Evolutionary conservation across 2,888 invertebrate genomes (phyloP).

Genomic region (Nephrotoma appendiculata): DNA sequence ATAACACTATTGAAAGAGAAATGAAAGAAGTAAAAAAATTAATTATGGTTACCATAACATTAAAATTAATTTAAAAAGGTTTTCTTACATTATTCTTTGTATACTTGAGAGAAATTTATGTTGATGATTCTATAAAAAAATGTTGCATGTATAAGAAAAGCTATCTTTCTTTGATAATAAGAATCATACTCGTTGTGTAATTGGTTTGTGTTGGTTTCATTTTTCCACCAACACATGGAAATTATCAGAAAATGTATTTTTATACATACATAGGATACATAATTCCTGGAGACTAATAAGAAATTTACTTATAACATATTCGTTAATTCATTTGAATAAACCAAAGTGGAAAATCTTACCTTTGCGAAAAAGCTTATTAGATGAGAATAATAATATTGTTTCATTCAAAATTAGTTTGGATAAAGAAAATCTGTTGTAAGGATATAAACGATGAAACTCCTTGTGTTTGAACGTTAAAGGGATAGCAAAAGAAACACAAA

Average conservation of each 20-base stretch:
- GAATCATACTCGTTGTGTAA: background rate
- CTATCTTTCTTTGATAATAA: background rate
- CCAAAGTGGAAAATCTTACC: too few relatives aligned
- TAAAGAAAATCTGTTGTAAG: background rate
- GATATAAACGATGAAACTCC: background rate
- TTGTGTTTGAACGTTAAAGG: background rate
- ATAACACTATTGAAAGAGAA: background rate
- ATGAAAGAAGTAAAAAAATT: background rate
- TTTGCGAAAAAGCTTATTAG: background rate
- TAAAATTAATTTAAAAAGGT: background rate
- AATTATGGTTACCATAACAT: background rate
- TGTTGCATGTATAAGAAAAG: background rate
- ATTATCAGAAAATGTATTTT: too few relatives aligned
- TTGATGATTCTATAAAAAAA: background rate
- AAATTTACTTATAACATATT: background rate
- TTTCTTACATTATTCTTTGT: background rate
- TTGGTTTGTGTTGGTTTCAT: background rate
- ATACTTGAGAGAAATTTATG: background rate
- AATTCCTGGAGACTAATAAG: background rate
- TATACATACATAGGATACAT: background rate
- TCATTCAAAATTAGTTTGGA: background rate
- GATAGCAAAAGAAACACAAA: background rate
- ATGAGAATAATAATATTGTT: background rate
- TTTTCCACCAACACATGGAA: background rate
- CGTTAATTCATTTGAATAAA: too few relatives aligned